Evolutionary conservation across 2,797 vertebrate species (phyloP), one percentile per base, ranked within the genome.

Genomic region (Vultur gryphus): DNA sequence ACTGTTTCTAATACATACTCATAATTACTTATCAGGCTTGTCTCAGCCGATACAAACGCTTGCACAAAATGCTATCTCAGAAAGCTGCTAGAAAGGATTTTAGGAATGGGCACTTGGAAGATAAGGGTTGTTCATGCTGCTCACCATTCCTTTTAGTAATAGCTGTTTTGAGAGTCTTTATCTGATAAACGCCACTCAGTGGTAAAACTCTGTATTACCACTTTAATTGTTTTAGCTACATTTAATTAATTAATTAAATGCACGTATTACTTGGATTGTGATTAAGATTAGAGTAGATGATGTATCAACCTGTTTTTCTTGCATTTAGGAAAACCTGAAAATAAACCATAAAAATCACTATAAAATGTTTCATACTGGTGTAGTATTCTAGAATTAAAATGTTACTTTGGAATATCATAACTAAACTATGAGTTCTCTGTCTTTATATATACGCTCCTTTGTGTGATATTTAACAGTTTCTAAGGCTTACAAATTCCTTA

Each of bases 41-140:
- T 93, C 69, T 84, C 43, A 4, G 77, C 7, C 64, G 65, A 55
- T 86, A 61, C 13, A 62, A 90, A 26, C 5, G 33, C 89, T 84
- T 57, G 41, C 65, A 52, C 58, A 37, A 69, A 81, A 57, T 37
- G 71, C 55, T 80, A 20, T 89, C 87, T 66, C 3, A 1, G 69
- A 84, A 92, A 93, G 78, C 89, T 91, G 78, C 89, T 88, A 55
- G 33, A 41, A 90, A 92, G 91, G 97, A 52, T 92, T 95, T 96
- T 82, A 44, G 91, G 85, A 94, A 90, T 13, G 72, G 89, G 70
- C 46, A 15, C 70, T 93, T 46, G 87, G 87, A 59, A 92, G 94
- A 92, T 93, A 72, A 94, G 84, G 85, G 73, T 9, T 58, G 43
- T 4, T 88, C 4, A 0, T 29, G 41, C 46, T 75, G 78, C 75